Conservation (phyloP, 2,888 invertebrate species). For the Antheraea yamamai region DNA sequence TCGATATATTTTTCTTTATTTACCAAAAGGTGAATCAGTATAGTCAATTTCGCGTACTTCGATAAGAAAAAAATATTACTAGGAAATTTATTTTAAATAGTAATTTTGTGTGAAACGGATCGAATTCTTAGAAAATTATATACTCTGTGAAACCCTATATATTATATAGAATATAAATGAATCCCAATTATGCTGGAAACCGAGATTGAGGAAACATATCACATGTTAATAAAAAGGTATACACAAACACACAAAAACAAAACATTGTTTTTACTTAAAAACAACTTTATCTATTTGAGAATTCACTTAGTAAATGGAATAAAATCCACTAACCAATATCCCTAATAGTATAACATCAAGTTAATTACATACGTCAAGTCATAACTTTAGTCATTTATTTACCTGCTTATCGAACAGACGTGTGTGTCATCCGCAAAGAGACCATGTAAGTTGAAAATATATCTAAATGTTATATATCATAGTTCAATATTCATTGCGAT, state of each 20-base stretch:
- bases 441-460: neutral
- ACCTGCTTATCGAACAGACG: conserved; percentile 1
- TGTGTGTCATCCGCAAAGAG: neutral
- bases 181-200: neutral
- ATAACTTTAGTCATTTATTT: conserved; percentile 13
- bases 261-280: neutral
- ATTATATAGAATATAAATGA: neutral
- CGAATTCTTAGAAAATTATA: too few relatives aligned
- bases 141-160: too few relatives aligned
- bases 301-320: neutral
- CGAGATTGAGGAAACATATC: neutral
- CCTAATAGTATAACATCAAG: neutral
- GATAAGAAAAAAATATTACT: too few relatives aligned
- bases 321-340: neutral
- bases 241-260: neutral
- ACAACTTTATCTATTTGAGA: neutral
- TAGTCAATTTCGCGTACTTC: too few relatives aligned
- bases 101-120: too few relatives aligned
- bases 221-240: neutral
- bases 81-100: too few relatives aligned
- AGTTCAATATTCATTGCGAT: neutral
- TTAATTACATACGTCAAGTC: neutral
- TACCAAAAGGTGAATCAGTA: too few relatives aligned
- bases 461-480: neutral
- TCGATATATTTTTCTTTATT: too few relatives aligned